Evolutionary conservation across 2,797 vertebrate species (phyloP).

Genomic region (Pelobates cultripes): DNA sequence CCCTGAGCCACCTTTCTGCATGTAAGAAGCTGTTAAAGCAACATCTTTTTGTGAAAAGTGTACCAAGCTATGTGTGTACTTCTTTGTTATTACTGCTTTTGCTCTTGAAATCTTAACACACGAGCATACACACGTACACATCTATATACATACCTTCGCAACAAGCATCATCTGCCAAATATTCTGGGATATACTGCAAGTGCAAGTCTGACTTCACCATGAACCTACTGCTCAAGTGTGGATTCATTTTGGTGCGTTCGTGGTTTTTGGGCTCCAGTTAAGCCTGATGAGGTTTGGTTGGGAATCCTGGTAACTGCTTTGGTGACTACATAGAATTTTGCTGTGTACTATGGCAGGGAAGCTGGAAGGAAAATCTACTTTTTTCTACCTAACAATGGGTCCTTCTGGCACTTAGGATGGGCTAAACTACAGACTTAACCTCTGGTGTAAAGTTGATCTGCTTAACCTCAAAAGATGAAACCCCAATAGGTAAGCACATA

Average conservation of each 20-base stretch:
- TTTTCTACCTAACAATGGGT: constrained; percentile 67
- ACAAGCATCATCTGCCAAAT: constrained; percentile 24
- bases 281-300: constrained; percentile 16
- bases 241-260: constrained; percentile 63
- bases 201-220: constrained; percentile 65
- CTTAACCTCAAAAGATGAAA: constrained; percentile 67
- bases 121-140: constrained; percentile 52
- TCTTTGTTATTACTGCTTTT: constrained; percentile 63
- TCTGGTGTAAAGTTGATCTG: constrained; percentile 66
- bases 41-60: constrained; percentile 57
- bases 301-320: constrained; percentile 53
- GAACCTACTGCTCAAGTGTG: constrained; percentile 65
- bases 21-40: constrained; percentile 58
- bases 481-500: constrained; percentile 71
- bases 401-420: constrained; percentile 65
- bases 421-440: constrained; percentile 63
- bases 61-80: constrained; percentile 59
- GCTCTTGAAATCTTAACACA: constrained; percentile 57
- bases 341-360: constrained; percentile 68
- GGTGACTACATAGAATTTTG: constrained; percentile 61
- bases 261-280: constrained; percentile 53
- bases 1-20: constrained; percentile 48
- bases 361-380: constrained; percentile 65
- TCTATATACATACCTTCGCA: constrained; percentile 19
- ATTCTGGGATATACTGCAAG: constrained; percentile 61